Percentiles rank a stretch among this genome's conserved stretches.
phyloP scores from a whole-genome alignment of 2,888 invertebrate genomes.

The Cantharis lateralis region DNA sequence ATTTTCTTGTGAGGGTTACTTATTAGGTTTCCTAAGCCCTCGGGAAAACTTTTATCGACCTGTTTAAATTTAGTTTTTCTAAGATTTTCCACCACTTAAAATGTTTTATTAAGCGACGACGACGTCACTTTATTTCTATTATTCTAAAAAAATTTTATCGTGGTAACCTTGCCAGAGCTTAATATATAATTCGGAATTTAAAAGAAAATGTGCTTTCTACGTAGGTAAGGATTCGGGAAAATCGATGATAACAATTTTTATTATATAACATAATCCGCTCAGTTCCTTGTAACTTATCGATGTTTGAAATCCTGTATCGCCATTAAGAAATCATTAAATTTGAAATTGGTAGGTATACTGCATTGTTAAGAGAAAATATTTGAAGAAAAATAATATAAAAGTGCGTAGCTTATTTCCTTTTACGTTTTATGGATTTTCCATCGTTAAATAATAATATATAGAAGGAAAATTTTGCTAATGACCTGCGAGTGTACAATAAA shows the following conservation, averaged over 20 bases:
- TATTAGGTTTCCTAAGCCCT: background rate
- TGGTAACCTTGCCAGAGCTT: background rate
- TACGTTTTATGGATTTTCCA: background rate
- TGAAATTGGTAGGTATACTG: background rate
- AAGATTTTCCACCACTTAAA: background rate
- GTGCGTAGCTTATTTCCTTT: background rate
- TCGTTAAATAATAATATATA: background rate
- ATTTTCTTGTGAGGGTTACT: background rate
- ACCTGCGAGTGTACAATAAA: no score
- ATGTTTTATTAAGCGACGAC: background rate
- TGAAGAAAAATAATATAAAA: background rate
- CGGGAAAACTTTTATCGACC: background rate
- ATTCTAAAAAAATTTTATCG: background rate
- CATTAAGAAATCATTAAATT: background rate
- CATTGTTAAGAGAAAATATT: background rate
- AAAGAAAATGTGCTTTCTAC: background rate
- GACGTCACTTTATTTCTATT: background rate
- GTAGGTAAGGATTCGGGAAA: background rate
- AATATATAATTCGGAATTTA: background rate
- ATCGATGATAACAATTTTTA: constrained; percentile 22
- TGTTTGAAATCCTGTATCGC: constrained; percentile 11
- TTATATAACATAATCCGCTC: constrained; percentile 17
- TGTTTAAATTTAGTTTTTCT: background rate
- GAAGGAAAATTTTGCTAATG: background rate
- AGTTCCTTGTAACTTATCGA: constrained; percentile 12